Percentiles rank a stretch among this genome's conserved stretches.
These are phyloP conservation scores for Diplazon laetatorius DNA, from an alignment of 2,888 invertebrate species.

Conservation along the genomic window DNA sequence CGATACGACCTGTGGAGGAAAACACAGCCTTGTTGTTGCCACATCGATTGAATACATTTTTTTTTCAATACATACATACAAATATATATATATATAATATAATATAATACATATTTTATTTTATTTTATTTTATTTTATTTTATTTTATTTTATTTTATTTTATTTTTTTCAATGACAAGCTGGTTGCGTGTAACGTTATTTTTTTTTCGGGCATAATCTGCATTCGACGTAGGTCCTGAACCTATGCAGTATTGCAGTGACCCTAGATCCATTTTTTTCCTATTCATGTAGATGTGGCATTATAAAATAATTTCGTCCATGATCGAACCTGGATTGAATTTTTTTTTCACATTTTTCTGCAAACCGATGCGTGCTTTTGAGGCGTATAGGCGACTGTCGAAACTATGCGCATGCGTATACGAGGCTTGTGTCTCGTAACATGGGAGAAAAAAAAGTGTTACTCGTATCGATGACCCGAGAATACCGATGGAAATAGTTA, in stretches of 20 bases:
- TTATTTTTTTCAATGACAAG: constrained; percentile 16
- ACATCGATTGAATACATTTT: constrained; percentile 18
- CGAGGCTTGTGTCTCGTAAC: not conserved
- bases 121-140: too few relatives aligned
- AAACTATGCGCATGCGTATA: not conserved
- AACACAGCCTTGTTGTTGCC: constrained; percentile 24
- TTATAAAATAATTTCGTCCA: constrained; percentile 25
- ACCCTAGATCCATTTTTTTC: not conserved
- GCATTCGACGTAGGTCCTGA: constrained; percentile 14
- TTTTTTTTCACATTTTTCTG: constrained; percentile 11
- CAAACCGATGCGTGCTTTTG: not conserved
- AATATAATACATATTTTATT: too few relatives aligned
- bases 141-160: not conserved
- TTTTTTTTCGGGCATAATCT: constrained; percentile 4
- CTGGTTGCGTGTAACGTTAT: not conserved
- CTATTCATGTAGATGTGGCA: not conserved
- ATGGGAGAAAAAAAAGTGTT: not conserved
- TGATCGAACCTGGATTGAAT: not conserved
- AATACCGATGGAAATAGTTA: constrained; percentile 28
- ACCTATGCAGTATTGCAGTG: constrained; percentile 5
- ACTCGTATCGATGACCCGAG: not conserved
- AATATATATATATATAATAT: too few relatives aligned
- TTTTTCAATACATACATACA: too few relatives aligned
- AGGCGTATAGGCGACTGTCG: not conserved
- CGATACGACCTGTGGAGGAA: constrained; percentile 45